Conservation (phyloP, 1,140 invertebrate genomes). For the Bilobella aurantiaca region DNA sequence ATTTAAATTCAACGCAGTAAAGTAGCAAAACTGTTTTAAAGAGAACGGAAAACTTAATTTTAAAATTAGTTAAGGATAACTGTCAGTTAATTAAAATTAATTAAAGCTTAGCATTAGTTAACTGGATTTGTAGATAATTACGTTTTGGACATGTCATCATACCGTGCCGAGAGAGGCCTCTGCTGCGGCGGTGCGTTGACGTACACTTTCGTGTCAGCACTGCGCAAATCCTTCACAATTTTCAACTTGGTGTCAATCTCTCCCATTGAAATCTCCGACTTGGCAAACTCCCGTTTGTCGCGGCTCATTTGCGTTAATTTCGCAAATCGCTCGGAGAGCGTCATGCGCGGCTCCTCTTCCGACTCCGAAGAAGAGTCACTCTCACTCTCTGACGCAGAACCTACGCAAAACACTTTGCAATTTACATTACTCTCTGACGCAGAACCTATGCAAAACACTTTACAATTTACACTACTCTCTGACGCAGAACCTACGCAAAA, state of each 20-base stretch:
- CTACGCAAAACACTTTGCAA: too few relatives aligned
- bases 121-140: too few relatives aligned
- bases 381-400: conserved; percentile 23
- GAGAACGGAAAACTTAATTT: not conserved
- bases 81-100: too few relatives aligned
- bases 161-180: not conserved
- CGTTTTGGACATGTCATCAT: too few relatives aligned
- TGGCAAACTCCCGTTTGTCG: conserved; percentile 58
- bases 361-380: conserved; percentile 18
- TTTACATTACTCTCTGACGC: conserved; percentile 26
- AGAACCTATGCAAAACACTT: too few relatives aligned
- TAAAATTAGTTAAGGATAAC: too few relatives aligned
- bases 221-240: conserved; percentile 58
- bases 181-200: conserved; percentile 16
- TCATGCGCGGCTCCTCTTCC: conserved; percentile 45
- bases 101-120: too few relatives aligned
- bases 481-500: too few relatives aligned
- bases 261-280: conserved; percentile 25
- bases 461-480: too few relatives aligned
- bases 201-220: conserved; percentile 28
- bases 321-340: conserved; percentile 68
- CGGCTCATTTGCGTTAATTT: conserved; percentile 76
- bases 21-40: not conserved
- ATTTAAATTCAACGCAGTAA: not conserved
- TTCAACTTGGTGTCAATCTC: conserved; percentile 57